Evolutionary conservation across 2,113 vertebrate species (phyloP).

Genomic region (Bos javanicus): DNA sequence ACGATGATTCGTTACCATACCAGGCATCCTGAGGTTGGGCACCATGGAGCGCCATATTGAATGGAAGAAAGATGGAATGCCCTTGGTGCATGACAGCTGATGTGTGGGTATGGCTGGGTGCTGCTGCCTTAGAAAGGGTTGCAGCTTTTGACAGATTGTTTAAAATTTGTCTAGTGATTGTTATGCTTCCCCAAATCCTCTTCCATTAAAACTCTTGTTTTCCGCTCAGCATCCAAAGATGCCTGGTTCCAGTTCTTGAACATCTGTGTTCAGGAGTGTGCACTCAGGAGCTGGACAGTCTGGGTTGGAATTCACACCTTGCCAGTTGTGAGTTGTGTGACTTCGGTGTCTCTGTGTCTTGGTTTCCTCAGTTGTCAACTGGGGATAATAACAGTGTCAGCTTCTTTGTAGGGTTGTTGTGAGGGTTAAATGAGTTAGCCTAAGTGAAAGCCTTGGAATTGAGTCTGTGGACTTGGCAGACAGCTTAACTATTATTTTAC

Average conservation of each 20-base stretch:
- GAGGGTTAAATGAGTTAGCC: not conserved
- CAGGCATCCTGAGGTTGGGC: not conserved
- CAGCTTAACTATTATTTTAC: not conserved
- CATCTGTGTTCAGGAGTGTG: not conserved
- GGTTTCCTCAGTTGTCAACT: not conserved
- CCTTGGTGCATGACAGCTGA: not conserved
- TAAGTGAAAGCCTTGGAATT: not conserved
- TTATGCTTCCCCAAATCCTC: not conserved
- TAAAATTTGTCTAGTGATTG: not conserved
- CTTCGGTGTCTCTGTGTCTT: not conserved
- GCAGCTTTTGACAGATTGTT: not conserved
- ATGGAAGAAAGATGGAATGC: not conserved
- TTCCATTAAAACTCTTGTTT: not conserved
- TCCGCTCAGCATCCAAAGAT: not conserved
- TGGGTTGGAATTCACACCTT: not conserved
- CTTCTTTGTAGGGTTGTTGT: not conserved
- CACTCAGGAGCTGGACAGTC: not conserved
- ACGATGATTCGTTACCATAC: fast-evolving
- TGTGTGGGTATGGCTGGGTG: not conserved
- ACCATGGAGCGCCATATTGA: fast-evolving
- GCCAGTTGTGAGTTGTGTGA: not conserved
- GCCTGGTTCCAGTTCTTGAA: not conserved
- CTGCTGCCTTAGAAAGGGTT: not conserved
- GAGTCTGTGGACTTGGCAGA: not conserved
- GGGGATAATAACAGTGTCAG: not conserved